These are phyloP conservation scores for Papilio gigon DNA, from an alignment of 2,888 invertebrate species.

Conservation along the genomic window DNA sequence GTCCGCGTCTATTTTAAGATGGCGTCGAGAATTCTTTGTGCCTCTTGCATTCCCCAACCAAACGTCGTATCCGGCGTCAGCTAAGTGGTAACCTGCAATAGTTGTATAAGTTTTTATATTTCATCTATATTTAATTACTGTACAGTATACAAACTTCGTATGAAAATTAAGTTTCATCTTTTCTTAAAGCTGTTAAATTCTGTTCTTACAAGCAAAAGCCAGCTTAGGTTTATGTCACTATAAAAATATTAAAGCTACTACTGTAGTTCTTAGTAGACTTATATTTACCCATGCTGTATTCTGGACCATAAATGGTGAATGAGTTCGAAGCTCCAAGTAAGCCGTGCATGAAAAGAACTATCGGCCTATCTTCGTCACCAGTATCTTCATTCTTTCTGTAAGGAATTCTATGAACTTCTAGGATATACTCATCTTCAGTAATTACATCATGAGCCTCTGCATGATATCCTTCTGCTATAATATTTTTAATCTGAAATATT, in stretches of 20 bases:
- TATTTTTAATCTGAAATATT: conserved; percentile 51
- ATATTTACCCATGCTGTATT: conserved; percentile 49
- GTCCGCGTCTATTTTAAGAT: conserved; percentile 69
- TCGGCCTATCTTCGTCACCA: conserved; percentile 44
- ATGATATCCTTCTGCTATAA: conserved; percentile 50
- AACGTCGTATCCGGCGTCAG: conserved; percentile 86
- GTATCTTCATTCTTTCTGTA: conserved; percentile 44
- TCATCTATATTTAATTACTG: too few relatives aligned
- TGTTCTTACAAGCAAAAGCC: too few relatives aligned
- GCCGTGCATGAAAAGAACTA: conserved; percentile 56
- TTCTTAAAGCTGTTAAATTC: too few relatives aligned
- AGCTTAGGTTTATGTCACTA: too few relatives aligned
- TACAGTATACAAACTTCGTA: too few relatives aligned
- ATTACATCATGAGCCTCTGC: conserved; percentile 50
- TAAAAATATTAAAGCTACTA: too few relatives aligned
- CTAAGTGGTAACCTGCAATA: conserved; percentile 84
- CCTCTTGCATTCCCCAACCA: conserved; percentile 94
- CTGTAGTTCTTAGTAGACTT: neutral
- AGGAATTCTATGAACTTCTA: conserved; percentile 56
- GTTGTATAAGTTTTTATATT: neutral
- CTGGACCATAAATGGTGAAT: conserved; percentile 48
- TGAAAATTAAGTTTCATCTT: too few relatives aligned
- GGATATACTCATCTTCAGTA: conserved; percentile 55
- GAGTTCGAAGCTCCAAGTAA: conserved; percentile 49
- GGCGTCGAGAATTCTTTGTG: conserved; percentile 85